Conservation (phyloP, 2,113 vertebrate species). For the Rana temporaria region DNA sequence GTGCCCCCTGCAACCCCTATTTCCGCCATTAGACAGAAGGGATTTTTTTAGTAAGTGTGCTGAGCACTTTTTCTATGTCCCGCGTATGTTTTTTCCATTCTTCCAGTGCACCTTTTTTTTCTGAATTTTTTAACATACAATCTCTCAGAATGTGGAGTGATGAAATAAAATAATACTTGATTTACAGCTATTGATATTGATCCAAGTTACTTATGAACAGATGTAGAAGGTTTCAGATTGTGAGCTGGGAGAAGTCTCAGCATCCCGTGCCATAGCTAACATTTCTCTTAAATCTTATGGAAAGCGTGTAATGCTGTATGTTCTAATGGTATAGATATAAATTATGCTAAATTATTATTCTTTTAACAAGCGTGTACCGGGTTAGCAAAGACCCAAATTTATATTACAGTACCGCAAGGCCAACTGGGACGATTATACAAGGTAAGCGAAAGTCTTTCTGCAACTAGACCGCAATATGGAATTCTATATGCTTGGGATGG, state of each 20-base stretch:
- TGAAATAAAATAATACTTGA: constrained; percentile 44
- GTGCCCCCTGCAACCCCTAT: too few species aligned
- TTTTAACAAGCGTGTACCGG: constrained; percentile 18
- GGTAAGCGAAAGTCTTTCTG: too few species aligned
- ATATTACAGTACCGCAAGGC: constrained; percentile 21
- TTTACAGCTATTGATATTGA: constrained; percentile 35
- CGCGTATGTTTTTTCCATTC: constrained; percentile 31
- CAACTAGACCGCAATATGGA: background rate
- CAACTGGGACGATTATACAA: constrained; percentile 6
- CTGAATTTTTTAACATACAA: constrained; percentile 10
- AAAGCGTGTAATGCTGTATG: constrained; percentile 2
- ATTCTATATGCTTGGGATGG: background rate
- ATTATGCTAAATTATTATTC: constrained; percentile 22
- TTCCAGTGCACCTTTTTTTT: constrained; percentile 10
- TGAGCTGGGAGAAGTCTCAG: constrained; percentile 6
- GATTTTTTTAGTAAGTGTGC: background rate
- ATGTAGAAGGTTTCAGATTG: constrained; percentile 35
- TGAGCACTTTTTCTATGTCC: background rate
- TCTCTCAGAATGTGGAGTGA: constrained; percentile 29
- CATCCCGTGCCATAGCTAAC: constrained; percentile 27
- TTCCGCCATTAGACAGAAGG: background rate
- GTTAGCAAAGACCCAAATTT: constrained; percentile 8
- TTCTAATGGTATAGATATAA: constrained; percentile 28
- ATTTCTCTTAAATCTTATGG: constrained; percentile 26
- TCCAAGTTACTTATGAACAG: constrained; percentile 51